Evolutionary conservation across 30 jellyfish, hydroid and myxozoan genomes (phyloP).

Genomic region (Cassiopea xamachana): DNA sequence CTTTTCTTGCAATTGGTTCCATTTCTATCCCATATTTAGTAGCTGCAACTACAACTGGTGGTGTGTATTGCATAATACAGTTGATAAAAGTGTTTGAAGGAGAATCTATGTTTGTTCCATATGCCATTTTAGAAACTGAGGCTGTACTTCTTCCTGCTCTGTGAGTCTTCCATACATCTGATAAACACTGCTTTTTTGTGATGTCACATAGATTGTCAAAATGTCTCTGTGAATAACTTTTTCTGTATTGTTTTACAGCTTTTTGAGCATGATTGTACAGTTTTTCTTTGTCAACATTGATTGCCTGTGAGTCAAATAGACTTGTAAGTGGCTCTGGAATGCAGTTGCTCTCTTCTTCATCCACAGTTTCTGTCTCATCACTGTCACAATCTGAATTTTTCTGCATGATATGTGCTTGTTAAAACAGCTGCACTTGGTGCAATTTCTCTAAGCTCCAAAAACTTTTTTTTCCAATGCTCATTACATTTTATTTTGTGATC

Average conservation of each 20-base stretch:
- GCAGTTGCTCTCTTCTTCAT: conserved; percentile 39
- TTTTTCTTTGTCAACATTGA: not conserved
- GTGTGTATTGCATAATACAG: conserved; percentile 20
- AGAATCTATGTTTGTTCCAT: conserved; percentile 22
- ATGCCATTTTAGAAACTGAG: conserved; percentile 38
- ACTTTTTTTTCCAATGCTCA: conserved; percentile 18
- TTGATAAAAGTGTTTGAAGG: conserved; percentile 28
- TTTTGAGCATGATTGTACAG: not conserved
- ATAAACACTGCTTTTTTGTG: conserved; percentile 31
- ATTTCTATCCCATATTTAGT: conserved; percentile 37
- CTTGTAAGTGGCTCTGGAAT: conserved; percentile 53
- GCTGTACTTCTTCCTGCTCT: conserved; percentile 54
- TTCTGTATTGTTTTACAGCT: not conserved
- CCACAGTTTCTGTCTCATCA: conserved; percentile 21
- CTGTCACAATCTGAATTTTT: not conserved
- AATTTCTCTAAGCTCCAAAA: conserved; percentile 5
- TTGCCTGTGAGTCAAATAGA: conserved; percentile 18
- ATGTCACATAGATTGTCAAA: conserved; percentile 15
- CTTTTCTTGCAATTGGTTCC: conserved; percentile 49
- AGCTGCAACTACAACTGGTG: conserved; percentile 25
- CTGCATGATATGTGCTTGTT: conserved; percentile 31
- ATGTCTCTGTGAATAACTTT: conserved; percentile 9
- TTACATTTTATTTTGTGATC: no score
- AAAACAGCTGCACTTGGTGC: conserved; percentile 35
- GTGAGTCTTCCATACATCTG: conserved; percentile 39